Conservation (phyloP, 2,888 invertebrate genomes). For the Latheticus oryzae region DNA sequence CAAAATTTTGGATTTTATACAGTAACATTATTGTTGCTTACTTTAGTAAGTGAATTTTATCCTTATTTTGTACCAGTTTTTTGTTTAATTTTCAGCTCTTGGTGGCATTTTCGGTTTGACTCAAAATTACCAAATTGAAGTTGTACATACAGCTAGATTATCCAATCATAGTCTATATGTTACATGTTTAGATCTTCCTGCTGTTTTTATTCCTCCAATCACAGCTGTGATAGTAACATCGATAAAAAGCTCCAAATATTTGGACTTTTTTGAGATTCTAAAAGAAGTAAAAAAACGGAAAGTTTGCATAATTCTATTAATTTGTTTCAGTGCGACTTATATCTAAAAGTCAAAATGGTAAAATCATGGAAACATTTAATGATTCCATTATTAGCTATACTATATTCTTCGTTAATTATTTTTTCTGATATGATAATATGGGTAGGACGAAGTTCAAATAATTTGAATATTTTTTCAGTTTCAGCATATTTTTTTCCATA, state of each 20-base stretch:
- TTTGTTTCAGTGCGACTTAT: no score
- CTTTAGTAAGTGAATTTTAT: no score
- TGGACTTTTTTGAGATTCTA: no score
- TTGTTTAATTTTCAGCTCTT: constrained; percentile 8
- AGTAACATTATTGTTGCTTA: no score
- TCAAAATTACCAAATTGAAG: constrained; percentile 12
- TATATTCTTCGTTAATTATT: not conserved
- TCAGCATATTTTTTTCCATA: constrained; percentile 19
- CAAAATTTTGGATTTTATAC: no score
- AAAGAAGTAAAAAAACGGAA: no score
- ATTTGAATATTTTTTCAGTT: not conserved
- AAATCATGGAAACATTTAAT: constrained; percentile 3
- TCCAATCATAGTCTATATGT: constrained; percentile 8
- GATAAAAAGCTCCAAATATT: constrained; percentile 1
- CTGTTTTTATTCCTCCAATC: constrained; percentile 3
- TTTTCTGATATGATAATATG: constrained; percentile 12
- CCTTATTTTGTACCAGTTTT: no score
- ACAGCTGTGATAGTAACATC: not conserved
- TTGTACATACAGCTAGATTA: constrained; percentile 5
- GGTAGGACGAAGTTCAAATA: not conserved
- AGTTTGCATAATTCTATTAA: no score
- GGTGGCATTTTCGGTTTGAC: constrained; percentile 10
- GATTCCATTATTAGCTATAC: not conserved
- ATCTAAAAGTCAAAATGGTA: no score
- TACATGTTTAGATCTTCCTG: constrained; percentile 12